Conservation (phyloP, 2,113 vertebrate genomes). For the Thalassoma bifasciatum region DNA sequence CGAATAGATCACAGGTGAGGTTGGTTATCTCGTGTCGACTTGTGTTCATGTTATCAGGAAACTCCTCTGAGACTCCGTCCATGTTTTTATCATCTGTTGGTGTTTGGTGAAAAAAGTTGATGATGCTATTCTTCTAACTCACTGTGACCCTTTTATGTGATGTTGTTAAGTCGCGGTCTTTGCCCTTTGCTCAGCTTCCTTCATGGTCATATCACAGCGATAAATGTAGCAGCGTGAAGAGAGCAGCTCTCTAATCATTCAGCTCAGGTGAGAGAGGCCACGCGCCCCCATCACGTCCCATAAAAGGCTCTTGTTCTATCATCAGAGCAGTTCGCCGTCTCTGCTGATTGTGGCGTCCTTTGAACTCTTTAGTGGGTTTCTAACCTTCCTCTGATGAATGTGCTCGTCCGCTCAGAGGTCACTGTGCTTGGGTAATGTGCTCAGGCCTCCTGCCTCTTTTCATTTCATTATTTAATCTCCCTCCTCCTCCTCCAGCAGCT, state of each 20-base stretch:
- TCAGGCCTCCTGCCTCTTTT: background rate
- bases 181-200: conserved; percentile 3
- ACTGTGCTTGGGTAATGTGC: background rate
- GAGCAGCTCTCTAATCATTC: conserved; percentile 3
- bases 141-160: background rate
- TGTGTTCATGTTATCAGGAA: no score
- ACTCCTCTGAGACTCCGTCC: no score
- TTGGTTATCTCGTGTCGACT: no score
- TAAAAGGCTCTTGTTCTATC: background rate
- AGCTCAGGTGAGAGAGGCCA: background rate
- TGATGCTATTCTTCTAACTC: no score
- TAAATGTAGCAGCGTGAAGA: background rate
- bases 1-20: no score
- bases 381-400: conserved; percentile 36
- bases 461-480: conserved; percentile 35
- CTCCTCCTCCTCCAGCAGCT: conserved; percentile 3
- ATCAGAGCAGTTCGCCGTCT: background rate
- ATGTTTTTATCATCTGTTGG: no score
- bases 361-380: conserved; percentile 31
- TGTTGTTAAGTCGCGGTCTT: background rate
- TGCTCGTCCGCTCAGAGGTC: conserved; percentile 42
- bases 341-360: conserved; percentile 27
- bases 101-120: no score
- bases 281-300: background rate
- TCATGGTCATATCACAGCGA: background rate